These are phyloP conservation scores for Leptinotarsa undecemlineata DNA, from an alignment of 1,140 invertebrate species.

Conservation along the genomic window DNA sequence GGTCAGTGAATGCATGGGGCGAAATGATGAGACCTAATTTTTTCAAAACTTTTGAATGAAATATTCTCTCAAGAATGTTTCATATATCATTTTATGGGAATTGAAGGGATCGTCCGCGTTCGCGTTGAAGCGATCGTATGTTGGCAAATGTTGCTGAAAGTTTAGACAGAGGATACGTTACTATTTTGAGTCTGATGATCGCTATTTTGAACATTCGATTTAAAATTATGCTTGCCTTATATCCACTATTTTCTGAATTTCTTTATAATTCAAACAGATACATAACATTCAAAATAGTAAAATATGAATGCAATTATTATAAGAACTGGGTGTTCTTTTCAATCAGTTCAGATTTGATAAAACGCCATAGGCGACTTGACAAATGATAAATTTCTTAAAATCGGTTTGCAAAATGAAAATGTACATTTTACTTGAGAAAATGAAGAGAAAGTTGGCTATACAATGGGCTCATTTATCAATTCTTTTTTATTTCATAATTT, in stretches of 20 bases:
- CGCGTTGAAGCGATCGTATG: too few species aligned
- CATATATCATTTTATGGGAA: background rate
- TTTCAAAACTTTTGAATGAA: background rate
- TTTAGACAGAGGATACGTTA: background rate
- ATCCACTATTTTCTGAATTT: background rate
- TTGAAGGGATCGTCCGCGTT: background rate
- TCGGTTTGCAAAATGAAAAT: constrained; percentile 9
- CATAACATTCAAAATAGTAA: background rate
- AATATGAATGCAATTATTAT: background rate
- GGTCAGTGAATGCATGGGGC: background rate
- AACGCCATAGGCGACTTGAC: background rate
- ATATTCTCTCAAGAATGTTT: background rate
- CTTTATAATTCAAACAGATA: background rate
- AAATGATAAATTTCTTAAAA: background rate
- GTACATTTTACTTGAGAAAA: background rate
- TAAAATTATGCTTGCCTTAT: background rate
- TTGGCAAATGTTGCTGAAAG: background rate
- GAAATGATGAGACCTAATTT: background rate
- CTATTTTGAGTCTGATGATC: background rate
- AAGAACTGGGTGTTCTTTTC: background rate
- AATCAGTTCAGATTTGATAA: background rate
- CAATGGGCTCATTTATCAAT: too few species aligned
- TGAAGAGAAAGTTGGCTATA: background rate
- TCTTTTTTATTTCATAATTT: too few species aligned
- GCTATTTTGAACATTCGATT: background rate